phyloP scores from a whole-genome alignment of 2,888 invertebrate species.

The Strigamia crassipes region DNA sequence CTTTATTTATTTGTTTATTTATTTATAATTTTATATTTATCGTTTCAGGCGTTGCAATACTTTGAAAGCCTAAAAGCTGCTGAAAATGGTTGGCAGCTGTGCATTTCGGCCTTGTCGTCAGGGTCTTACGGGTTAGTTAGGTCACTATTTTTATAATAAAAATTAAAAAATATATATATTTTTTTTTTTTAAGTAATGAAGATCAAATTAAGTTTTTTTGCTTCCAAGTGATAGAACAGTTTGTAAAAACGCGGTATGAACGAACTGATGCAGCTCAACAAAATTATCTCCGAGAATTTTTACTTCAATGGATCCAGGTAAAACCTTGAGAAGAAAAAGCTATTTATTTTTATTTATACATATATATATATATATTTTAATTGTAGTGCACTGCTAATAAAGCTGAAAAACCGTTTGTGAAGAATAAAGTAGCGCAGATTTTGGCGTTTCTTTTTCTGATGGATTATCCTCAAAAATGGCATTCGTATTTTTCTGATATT shows the following conservation, averaged over 20 bases:
- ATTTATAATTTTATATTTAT: neutral
- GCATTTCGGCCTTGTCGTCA: conserved; percentile 58
- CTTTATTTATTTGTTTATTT: neutral
- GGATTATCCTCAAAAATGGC: conserved; percentile 65
- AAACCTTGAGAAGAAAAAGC: conserved; percentile 54
- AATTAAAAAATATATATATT: neutral
- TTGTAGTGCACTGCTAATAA: neutral
- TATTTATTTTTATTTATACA: neutral
- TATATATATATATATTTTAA: neutral
- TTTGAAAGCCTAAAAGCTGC: conserved; percentile 62
- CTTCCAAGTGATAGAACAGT: conserved; percentile 62
- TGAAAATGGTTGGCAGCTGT: conserved; percentile 61
- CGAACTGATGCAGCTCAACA: conserved; percentile 55
- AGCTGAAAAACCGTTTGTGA: conserved; percentile 59
- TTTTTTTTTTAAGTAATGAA: conserved; percentile 56
- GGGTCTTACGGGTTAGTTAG: conserved; percentile 54
- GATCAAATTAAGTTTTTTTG: conserved; percentile 62
- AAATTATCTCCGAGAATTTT: conserved; percentile 57
- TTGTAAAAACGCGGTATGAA: conserved; percentile 59
- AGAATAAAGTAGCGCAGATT: conserved; percentile 65
- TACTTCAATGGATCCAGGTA: conserved; percentile 59
- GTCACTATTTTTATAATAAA: conserved; percentile 4
- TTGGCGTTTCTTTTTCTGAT: conserved; percentile 63
- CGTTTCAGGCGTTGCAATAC: conserved; percentile 59
- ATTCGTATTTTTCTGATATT: conserved; percentile 63